Evolutionary conservation across 2,888 invertebrate genomes (phyloP).

Genomic region (Nemapogon koenigi): DNA sequence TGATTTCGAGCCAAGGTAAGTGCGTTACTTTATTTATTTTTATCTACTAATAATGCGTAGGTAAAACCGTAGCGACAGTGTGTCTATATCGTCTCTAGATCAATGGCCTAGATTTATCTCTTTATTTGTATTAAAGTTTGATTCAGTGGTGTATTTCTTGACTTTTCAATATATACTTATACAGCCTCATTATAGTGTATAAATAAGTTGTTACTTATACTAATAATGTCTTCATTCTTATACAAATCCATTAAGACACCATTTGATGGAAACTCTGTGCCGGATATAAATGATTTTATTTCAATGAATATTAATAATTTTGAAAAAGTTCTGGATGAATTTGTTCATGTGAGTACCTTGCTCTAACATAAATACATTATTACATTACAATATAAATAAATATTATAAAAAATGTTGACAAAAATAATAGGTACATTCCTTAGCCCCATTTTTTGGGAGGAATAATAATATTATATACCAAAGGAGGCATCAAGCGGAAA

Average conservation of each 20-base stretch:
- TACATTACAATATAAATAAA: too few relatives aligned
- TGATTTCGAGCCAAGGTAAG: conserved; percentile 47
- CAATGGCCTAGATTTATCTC: too few relatives aligned
- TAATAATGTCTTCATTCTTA: conserved; percentile 41
- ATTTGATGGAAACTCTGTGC: conserved; percentile 25
- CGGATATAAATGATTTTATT: conserved; percentile 5
- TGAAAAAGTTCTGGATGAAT: conserved; percentile 27
- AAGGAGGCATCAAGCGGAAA: too few relatives aligned
- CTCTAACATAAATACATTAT: background rate
- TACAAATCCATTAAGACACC: conserved; percentile 47
- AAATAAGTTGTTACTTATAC: conserved; percentile 15
- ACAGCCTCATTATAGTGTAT: too few relatives aligned
- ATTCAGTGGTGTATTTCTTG: too few relatives aligned
- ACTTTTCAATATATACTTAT: background rate
- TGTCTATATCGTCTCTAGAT: too few relatives aligned
- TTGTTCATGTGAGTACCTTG: conserved; percentile 27
- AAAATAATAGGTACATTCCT: too few relatives aligned
- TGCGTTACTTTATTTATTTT: conserved; percentile 31
- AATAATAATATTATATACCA: too few relatives aligned
- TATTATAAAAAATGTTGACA: too few relatives aligned
- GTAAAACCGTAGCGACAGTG: too few relatives aligned
- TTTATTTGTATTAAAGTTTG: background rate
- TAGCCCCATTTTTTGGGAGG: too few relatives aligned
- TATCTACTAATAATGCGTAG: conserved; percentile 11
- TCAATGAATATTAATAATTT: conserved; percentile 26